Percentiles rank a stretch among this genome's conserved stretches.
Conservation (phyloP, 2,113 vertebrate genomes). For the Pangasianodon gigas region DNA sequence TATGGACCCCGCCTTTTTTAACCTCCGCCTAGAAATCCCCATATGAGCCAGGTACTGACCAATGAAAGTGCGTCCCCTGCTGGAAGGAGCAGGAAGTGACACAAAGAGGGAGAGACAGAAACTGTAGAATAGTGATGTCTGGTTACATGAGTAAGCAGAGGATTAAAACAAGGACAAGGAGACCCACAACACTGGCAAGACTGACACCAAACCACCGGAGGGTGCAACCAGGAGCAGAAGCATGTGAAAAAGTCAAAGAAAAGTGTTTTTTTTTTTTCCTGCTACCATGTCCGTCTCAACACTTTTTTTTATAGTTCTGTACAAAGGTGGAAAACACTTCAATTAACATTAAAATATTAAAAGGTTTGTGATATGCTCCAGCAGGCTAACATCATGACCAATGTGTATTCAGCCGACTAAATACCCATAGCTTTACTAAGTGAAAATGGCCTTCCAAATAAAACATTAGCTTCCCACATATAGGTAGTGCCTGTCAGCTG, state of each 20-base stretch:
- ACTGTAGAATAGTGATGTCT: slow-evolving; percentile 45
- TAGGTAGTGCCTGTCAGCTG: slow-evolving; percentile 33
- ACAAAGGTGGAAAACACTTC: background rate
- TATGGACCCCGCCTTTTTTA: slow-evolving; percentile 73
- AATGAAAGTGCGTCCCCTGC: slow-evolving; percentile 75
- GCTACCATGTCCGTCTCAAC: background rate
- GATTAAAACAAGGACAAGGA: slow-evolving; percentile 42
- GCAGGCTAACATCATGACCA: slow-evolving; percentile 16
- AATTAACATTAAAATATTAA: background rate
- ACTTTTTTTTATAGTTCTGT: background rate
- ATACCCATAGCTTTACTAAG: slow-evolving; percentile 56
- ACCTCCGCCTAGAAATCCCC: slow-evolving; percentile 72
- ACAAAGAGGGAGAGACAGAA: slow-evolving; percentile 30
- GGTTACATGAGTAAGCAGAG: slow-evolving; percentile 54
- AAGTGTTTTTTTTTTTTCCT: background rate
- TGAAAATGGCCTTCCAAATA: slow-evolving; percentile 55
- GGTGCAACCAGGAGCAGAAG: background rate
- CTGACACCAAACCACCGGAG: slow-evolving; percentile 35
- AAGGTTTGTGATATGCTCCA: background rate
- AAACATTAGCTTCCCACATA: slow-evolving; percentile 53
- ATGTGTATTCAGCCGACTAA: slow-evolving; percentile 29
- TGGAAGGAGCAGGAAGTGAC: slow-evolving; percentile 47
- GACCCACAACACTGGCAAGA: slow-evolving; percentile 46
- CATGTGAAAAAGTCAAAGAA: slow-evolving; percentile 25
- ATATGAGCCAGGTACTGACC: slow-evolving; percentile 74